These are phyloP conservation scores for Cavia porcellus DNA, from an alignment of 2,113 vertebrate species.

Conservation along the genomic window DNA sequence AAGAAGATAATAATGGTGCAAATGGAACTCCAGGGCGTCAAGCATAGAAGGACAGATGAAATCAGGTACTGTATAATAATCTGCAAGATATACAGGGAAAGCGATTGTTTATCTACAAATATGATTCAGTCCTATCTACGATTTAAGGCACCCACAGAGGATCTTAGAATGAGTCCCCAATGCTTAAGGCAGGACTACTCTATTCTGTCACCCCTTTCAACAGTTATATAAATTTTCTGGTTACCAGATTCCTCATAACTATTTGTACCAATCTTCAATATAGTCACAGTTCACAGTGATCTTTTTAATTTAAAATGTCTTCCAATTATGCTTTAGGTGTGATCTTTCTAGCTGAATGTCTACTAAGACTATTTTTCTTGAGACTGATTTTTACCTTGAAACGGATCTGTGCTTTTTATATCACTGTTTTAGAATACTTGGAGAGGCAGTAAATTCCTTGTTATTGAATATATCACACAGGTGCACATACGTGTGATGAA, in stretches of 20 bases:
- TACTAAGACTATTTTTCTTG: not conserved
- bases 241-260: not conserved
- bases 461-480: not conserved
- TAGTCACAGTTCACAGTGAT: not conserved
- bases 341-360: not conserved
- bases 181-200: too few relatives aligned
- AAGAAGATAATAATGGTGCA: not conserved
- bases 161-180: not conserved
- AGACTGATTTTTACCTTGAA: not conserved
- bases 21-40: not conserved
- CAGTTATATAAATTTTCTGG: not conserved
- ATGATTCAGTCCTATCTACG: too few relatives aligned
- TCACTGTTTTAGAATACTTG: not conserved
- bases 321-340: not conserved
- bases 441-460: not conserved
- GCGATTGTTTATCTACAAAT: not conserved
- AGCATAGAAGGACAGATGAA: not conserved
- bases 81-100: not conserved
- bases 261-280: not conserved
- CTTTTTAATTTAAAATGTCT: constrained; percentile 16
- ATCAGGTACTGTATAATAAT: not conserved
- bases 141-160: not conserved
- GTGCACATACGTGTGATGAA: not conserved
- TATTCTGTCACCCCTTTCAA: not conserved
- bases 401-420: not conserved